Base-by-base conservation (phyloP, 2,888 invertebrate genomes). In the Himalopsyche tibetana region DNA sequence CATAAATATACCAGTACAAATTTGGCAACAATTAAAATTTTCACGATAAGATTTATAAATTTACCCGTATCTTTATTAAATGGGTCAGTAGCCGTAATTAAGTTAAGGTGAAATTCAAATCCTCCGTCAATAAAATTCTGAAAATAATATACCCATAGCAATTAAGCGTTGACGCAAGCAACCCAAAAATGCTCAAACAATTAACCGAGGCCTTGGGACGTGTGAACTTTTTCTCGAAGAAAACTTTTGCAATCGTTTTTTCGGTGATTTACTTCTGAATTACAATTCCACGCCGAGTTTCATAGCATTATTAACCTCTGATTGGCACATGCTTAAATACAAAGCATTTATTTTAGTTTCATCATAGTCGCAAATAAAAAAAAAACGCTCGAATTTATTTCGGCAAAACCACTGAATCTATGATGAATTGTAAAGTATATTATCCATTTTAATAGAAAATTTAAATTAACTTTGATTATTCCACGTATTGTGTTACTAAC, bases 201-300 rank as follows among this genome's bases (percentile, higher is more conserved):
- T 63, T 63, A 63, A 63, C 63, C 63, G 63, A 63, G 63, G 63
- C 63, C 63, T 63, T 63, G 63, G 63, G 19, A 28, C 63, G 63
- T 63, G 63, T 28, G 63, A 63, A 63, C 63, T 63, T 63, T 45
- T 28, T 63, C 63, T n/a, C 63, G 63, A 63, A 63, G 63, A 63
- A 63, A 63, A 63, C 63, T 63, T 63, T 63, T 28, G 63, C 28
- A 63, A 63, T 63, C 4, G 63, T 63, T 63, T 63, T 63, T 63
- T 63, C 63, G 63, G 63, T 63, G 63, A 63, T 63, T 63, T 63
- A 63, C 63, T 63, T 63, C 63, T 19, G 63, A 63, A n/a, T 63
- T 28, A 28, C 63, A 63, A 63, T 63, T 63, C 63, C 63, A 28
- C 19, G 63, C 63, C 63, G 63, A 28, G 63, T 63, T 63, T 28